Evolutionary conservation across 2,888 invertebrate species (phyloP), one percentile per base, ranked within the genome.

Genomic region (Drosophila antonietae): DNA sequence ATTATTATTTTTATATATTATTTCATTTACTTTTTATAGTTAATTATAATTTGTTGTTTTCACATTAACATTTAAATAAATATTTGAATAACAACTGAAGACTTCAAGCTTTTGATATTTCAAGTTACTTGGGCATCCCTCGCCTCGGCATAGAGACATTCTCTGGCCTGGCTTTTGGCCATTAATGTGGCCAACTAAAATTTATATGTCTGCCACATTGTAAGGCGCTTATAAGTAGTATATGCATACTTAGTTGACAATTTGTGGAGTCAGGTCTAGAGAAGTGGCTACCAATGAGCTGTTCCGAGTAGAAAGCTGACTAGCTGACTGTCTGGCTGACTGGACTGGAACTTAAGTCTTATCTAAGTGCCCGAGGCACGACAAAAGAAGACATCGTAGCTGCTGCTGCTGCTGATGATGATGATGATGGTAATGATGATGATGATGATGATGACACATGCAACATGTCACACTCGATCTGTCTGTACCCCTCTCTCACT

Each of bases 321-420:
- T 59, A 47, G 47, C 37, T 49, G 35, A 28, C 57, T 62, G n/a
- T 0, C 43, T 23, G 49, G 60, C 55, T 61, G 33, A 23, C 49
- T 33, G 67, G 61, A 61, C 46, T 47, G 49, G 57, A 60, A 33
- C 75, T 59, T 49, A 62, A 39, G 62, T 69, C 83, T 88, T 88
- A 89, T 85, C 84, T 79, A 90, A 83, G 83, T 88, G 87, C 51
- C 52, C 63, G n/a, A 67, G 66, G 83, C 85, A 86, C 87, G 89
- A 86, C 87, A 71, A 84, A 82, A 56, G 67, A 82, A 80, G 77
- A 60, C 67, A 64, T 67, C 47, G 86, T 47, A 37, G 68, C 62
- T 49, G 44, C 59, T 56, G 59, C 39, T 20, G 61, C 47, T 37
- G 66, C 64, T 28, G 28, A 5, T 28, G 28, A 0, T 6, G 28